Conservation (phyloP, 2,113 vertebrate species). For the Pygoscelis antarcticus region DNA sequence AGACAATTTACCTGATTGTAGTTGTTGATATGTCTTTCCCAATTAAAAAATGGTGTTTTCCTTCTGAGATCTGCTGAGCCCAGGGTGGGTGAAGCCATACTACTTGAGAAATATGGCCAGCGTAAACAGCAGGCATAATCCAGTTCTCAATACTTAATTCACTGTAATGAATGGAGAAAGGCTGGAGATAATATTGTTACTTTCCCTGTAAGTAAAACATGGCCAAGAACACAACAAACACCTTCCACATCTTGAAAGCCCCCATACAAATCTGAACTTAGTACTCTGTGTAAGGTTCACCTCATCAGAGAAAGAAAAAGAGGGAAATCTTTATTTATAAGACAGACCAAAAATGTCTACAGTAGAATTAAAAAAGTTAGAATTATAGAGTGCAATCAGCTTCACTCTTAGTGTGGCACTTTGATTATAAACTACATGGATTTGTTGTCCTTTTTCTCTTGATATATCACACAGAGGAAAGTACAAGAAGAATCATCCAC, state of each 20-base stretch:
- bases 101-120: conserved; percentile 90
- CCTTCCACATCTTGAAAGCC: neutral
- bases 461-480: neutral
- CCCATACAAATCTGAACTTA: neutral
- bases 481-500: neutral
- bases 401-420: neutral
- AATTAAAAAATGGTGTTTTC: conserved; percentile 86
- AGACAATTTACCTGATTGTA: conserved; percentile 88
- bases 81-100: conserved; percentile 92
- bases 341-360: neutral
- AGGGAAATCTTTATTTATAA: neutral
- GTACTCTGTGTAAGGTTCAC: neutral
- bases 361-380: neutral
- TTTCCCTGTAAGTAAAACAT: neutral
- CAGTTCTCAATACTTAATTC: conserved; percentile 98
- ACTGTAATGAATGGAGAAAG: conserved; percentile 65
- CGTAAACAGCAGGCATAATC: conserved; percentile 98
- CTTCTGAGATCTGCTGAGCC: conserved; percentile 93
- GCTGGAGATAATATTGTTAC: neutral
- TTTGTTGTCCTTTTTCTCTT: neutral
- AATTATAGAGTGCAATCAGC: neutral
- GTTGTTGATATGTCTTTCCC: conserved; percentile 92
- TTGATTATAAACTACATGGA: neutral
- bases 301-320: neutral
- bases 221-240: neutral